Evolutionary conservation across 1,140 invertebrate genomes (phyloP), one percentile per base, ranked within the genome.

Genomic region (Pomacea maculata): DNA sequence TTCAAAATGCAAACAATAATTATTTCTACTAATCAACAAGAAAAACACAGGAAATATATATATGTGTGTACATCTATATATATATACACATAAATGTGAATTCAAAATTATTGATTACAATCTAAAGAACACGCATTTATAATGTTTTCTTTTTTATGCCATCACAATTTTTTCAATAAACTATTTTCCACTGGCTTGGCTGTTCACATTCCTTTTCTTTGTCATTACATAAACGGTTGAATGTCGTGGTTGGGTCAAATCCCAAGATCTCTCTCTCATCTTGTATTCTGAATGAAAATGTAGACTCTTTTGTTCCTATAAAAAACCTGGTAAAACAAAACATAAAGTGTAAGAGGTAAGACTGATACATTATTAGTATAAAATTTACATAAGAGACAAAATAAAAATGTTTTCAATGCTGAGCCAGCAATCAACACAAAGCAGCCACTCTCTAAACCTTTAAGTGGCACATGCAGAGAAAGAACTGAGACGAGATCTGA

Each of bases 191-290:
- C 10, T 67, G 77, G 12, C 85, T 79, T 21, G 87, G 86, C 67
- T 86, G 83, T 72, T 88, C 87, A 82, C 87, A 87, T n/a, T 93
- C 93, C 25, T 84, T 82, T 17, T 78, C 75, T 52, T 88, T 80
- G 61, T 84, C 76, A n/a, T 87, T 86, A 85, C 98, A 99, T 21
- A 99, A 93, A 80, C 94, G 92, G 91, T 99, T 98, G 90, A 98
- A 99, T 34, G 97, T 99, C 21, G 94, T 95, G 64, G 94, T 88
- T 81, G 93, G 92, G 63, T 93, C 92, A 91, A 98, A 97, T 11
- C 97, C 96, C 29, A 99, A 89, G 82, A 99, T 98, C 92, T 99
- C 97, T 71, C 98, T 93, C 89, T 99, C 98, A 91, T 99, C 98
- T 93, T 98, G 97, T 83, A 99, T 99, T 76, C 98, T 93, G 90